Evolutionary conservation across 2,113 vertebrate species (phyloP), one percentile per base, ranked within the genome.

Genomic region (Recurvirostra avosetta): DNA sequence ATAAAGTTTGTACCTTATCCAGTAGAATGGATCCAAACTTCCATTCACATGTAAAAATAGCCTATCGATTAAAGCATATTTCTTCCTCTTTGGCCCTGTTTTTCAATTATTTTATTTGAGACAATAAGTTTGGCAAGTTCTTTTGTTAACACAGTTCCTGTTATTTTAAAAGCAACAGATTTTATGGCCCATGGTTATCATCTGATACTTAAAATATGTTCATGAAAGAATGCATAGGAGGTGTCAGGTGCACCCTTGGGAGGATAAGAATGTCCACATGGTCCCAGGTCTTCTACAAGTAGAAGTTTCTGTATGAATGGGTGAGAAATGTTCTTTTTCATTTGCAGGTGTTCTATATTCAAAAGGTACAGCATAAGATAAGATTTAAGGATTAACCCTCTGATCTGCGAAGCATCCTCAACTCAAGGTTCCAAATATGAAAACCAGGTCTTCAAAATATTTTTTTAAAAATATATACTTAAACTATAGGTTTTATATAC

Each of bases 1-100:
- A 86, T 73, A 27, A 92, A 41, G 27, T 82, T 76, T 86, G 82
- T 78, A 80, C 90, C 78, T 89, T 25, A 56, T 80, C 90, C 92
- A 96, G 83, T n/a, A 91, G 86, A 95, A 96, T 88, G 87, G 88
- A 98, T 96, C 81, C 95, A 96, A 91, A 92, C 75, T 83, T 96
- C 96, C 95, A 98, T 97, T 97, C 96, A 97, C 74, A 93, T 79
- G 81, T 93, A 98, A 98, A 98, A 98, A 98, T 97, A 98, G 96
- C 95, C 94, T 97, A 95, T 97, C 92, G 15, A 98, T 98, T 97
- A 98, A 97, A 97, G 97, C 94, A 85, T 95, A 97, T 96, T 97
- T 97, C 65, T 94, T 97, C 95, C 92, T 89, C 92, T 94, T 97
- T 98, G 92, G 73, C 27, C 52, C 40, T 75, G 77, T 92, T 90